Conservation (phyloP, 1,140 invertebrate species). For the Paraescarpia echinospica region DNA sequence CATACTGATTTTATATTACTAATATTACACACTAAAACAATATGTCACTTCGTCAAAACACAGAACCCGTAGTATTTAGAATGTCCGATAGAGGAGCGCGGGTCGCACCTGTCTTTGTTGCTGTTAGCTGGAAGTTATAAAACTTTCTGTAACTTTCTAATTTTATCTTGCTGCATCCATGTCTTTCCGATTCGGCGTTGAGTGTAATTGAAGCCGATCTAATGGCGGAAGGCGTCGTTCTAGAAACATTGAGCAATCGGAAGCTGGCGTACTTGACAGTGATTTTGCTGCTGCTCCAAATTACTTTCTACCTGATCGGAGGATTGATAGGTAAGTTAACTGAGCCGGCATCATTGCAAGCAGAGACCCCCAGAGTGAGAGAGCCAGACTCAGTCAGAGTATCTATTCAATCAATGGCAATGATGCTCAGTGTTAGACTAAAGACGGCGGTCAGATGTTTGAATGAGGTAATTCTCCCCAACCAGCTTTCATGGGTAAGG, state of each 20-base stretch:
- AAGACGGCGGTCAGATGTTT: too few species aligned
- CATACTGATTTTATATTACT: too few species aligned
- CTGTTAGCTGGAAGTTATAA: slow-evolving; percentile 17
- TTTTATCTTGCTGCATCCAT: neutral
- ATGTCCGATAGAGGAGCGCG: slow-evolving; percentile 13
- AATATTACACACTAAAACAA: neutral
- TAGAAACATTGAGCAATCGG: slow-evolving; percentile 90
- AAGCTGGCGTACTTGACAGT: slow-evolving; percentile 82
- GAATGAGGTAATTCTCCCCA: too few species aligned
- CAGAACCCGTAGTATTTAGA: neutral
- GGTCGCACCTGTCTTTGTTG: slow-evolving; percentile 10
- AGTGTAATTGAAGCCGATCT: neutral
- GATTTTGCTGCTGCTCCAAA: slow-evolving; percentile 72
- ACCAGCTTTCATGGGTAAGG: too few species aligned
- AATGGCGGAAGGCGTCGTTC: slow-evolving; percentile 73
- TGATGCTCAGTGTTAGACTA: too few species aligned
- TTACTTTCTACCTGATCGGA: slow-evolving; percentile 87
- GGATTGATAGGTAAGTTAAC: slow-evolving; percentile 73
- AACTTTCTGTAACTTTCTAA: slow-evolving; percentile 17
- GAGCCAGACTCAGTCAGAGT: too few species aligned
- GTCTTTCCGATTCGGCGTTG: neutral
- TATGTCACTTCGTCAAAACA: neutral
- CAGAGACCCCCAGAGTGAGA: too few species aligned
- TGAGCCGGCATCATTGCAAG: too few species aligned
- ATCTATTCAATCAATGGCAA: too few species aligned